These are phyloP conservation scores for Leptopilina clavipes DNA, from an alignment of 1,140 invertebrate genomes.

Conservation along the genomic window DNA sequence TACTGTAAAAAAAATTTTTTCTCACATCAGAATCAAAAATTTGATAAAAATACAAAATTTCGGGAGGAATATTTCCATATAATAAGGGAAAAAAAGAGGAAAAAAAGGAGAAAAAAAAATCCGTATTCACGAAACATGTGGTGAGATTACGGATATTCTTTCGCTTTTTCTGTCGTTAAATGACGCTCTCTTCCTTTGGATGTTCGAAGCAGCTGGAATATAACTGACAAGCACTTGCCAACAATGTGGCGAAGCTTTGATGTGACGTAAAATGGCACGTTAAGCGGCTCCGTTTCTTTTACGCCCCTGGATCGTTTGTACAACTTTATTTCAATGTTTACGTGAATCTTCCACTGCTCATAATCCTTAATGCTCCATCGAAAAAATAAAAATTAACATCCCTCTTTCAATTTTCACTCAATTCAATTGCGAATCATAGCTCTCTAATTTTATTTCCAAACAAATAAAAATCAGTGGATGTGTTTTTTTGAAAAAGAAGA, in stretches of 20 bases:
- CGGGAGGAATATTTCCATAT: too few species aligned
- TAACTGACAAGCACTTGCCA: slow-evolving; percentile 62
- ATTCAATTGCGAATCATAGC: too few species aligned
- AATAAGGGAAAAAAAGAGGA: too few species aligned
- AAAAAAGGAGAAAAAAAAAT: background rate
- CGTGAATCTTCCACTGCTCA: background rate
- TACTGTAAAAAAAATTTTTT: too few species aligned
- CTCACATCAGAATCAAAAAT: too few species aligned
- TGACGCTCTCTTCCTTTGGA: slow-evolving; percentile 13
- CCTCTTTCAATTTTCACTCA: background rate
- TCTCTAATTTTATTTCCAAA: too few species aligned
- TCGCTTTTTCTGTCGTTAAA: slow-evolving; percentile 30
- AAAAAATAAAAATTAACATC: background rate
- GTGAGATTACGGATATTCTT: background rate
- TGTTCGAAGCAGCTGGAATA: slow-evolving; percentile 12
- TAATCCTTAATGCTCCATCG: background rate
- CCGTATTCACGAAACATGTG: background rate
- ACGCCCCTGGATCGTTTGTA: slow-evolving; percentile 41
- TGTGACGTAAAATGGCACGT: slow-evolving; percentile 67
- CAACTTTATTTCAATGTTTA: slow-evolving; percentile 51
- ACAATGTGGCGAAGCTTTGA: slow-evolving; percentile 72
- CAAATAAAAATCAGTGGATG: too few species aligned
- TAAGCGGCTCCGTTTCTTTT: slow-evolving; percentile 56
- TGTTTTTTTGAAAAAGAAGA: too few species aligned
- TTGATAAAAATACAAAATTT: too few species aligned